A percentile compares a stretch with the other conserved stretches of the same genome.
Evolutionary conservation across 2,797 vertebrate species (phyloP).

Genomic region (Tamandua tetradactyla): DNA sequence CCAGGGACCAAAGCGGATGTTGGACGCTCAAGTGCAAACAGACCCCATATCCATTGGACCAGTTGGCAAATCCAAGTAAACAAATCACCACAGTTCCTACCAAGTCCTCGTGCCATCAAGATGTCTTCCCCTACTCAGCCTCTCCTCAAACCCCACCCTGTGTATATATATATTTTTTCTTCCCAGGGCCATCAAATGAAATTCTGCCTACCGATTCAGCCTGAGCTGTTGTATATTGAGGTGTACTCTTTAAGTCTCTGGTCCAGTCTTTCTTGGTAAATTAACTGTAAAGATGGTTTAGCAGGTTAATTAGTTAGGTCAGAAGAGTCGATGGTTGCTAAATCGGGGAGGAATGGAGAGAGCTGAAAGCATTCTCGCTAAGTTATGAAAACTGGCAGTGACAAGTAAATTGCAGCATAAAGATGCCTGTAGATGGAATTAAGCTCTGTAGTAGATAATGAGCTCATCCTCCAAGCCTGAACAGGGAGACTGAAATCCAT

Average conservation of each 20-base stretch:
- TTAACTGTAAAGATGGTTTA: conserved; percentile 54
- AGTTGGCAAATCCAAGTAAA: conserved; percentile 94
- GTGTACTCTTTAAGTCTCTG: conserved; percentile 77
- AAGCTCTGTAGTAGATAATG: conserved; percentile 46
- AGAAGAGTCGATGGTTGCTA: neutral
- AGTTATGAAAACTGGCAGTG: conserved; percentile 43
- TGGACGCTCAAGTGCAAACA: conserved; percentile 94
- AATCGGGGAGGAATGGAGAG: neutral
- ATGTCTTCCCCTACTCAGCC: conserved; percentile 8
- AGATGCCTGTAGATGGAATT: conserved; percentile 54
- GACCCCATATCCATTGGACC: conserved; percentile 90
- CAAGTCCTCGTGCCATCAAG: conserved; percentile 62
- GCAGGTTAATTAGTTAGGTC: conserved; percentile 52
- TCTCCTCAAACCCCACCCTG: neutral
- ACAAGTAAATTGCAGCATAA: conserved; percentile 53
- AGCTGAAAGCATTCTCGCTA: neutral
- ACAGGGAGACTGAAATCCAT: conserved; percentile 32
- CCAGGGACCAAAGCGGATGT: conserved; percentile 93
- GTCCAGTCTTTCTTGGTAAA: conserved; percentile 65
- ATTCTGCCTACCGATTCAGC: conserved; percentile 58
- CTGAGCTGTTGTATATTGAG: conserved; percentile 69
- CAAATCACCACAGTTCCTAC: conserved; percentile 71
- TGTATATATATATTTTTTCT: conserved; percentile 67
- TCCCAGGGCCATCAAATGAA: conserved; percentile 53
- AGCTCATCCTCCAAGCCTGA: conserved; percentile 6